Evolutionary conservation across 30 jellyfish, hydroid and myxozoan species (phyloP).

Genomic region (Nemopilema nomurai): DNA sequence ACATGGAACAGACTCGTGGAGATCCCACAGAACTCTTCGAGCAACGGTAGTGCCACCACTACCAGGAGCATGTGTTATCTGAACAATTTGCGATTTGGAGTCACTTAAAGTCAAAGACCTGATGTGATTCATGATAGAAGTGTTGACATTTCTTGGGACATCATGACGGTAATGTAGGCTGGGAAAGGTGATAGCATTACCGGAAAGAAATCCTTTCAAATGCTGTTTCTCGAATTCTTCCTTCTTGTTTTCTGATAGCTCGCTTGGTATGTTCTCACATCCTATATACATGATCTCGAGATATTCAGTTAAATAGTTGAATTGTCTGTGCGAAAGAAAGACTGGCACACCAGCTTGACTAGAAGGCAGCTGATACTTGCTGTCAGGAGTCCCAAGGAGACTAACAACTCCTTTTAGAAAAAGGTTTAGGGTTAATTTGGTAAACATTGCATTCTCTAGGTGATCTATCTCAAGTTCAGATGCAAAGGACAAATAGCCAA

Average conservation of each 20-base stretch:
- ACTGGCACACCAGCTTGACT: conserved; percentile 2
- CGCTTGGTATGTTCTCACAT: conserved; percentile 60
- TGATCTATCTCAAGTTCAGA: conserved; percentile 26
- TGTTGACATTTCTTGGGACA: conserved; percentile 34
- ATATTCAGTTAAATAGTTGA: conserved; percentile 19
- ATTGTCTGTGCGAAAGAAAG: conserved; percentile 1
- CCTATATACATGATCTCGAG: conserved; percentile 46
- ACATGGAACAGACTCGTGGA: conserved; percentile 40
- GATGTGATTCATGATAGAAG: background rate
- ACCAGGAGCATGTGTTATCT: conserved; percentile 62
- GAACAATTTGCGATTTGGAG: conserved; percentile 39
- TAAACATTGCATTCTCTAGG: background rate
- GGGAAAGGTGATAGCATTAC: conserved; percentile 47
- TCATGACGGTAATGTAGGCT: conserved; percentile 56
- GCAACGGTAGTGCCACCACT: conserved; percentile 71
- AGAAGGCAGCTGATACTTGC: conserved; percentile 40
- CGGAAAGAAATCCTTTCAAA: conserved; percentile 29
- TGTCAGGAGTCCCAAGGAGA: conserved; percentile 30
- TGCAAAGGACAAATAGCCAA: conserved; percentile 20
- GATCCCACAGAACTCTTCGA: conserved; percentile 54
- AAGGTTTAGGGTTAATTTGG: conserved; percentile 23
- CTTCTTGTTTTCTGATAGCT: conserved; percentile 11
- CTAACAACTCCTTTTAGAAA: conserved; percentile 20
- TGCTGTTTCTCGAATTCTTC: conserved; percentile 43
- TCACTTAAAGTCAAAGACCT: background rate